These are phyloP conservation scores for Pseudomyrmex sp. DNA, from an alignment of 1,140 invertebrate genomes.

Conservation along the genomic window DNA sequence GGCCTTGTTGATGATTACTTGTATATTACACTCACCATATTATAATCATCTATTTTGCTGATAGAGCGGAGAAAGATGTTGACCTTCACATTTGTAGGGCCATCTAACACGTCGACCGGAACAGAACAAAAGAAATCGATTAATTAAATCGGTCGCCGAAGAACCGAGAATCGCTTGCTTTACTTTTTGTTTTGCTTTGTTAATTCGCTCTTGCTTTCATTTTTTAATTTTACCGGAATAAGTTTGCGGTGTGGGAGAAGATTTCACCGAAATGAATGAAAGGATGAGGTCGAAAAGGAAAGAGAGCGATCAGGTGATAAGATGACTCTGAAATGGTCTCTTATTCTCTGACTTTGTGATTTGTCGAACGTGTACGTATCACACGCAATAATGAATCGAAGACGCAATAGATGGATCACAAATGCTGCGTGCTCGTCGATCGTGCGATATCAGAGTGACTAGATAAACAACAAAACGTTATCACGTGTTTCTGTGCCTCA, in stretches of 20 bases:
- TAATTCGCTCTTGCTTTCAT: slow-evolving; percentile 25
- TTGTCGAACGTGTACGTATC: slow-evolving; percentile 6
- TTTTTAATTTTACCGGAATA: slow-evolving; percentile 12
- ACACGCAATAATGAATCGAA: slow-evolving; percentile 13
- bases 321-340: slow-evolving; percentile 18
- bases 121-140: slow-evolving; percentile 84
- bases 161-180: slow-evolving; percentile 61
- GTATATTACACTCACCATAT: slow-evolving; percentile 94
- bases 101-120: slow-evolving; percentile 86
- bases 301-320: slow-evolving; percentile 12
- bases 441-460: slow-evolving; percentile 9
- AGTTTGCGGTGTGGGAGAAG: slow-evolving; percentile 17
- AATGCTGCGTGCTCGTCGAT: not conserved
- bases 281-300: not conserved
- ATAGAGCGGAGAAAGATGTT: slow-evolving; percentile 98
- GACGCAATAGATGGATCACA: not conserved
- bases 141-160: slow-evolving; percentile 72
- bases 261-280: slow-evolving; percentile 37
- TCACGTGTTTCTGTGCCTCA: slow-evolving; percentile 20
- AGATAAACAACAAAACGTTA: slow-evolving; percentile 23
- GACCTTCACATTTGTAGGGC: slow-evolving; percentile 92
- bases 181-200: slow-evolving; percentile 24
- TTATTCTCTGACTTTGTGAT: not conserved
- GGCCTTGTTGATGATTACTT: slow-evolving; percentile 80
- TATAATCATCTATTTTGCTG: slow-evolving; percentile 99